Percentiles rank a stretch among this genome's conserved stretches.
Evolutionary conservation across 2,797 vertebrate species (phyloP).

Genomic region (Dermochelys coriacea): DNA sequence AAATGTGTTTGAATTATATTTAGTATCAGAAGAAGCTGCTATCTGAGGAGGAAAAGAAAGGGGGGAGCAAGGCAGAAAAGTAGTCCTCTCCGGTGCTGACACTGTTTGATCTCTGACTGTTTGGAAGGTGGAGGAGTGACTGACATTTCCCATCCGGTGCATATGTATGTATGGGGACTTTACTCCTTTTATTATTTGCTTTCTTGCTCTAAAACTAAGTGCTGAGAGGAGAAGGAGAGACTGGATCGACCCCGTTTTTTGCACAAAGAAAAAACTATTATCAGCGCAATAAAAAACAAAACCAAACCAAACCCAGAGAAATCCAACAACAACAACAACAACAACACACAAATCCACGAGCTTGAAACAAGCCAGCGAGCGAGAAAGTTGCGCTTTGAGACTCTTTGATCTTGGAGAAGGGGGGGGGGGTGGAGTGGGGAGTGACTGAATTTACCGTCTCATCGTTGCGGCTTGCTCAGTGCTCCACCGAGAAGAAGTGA

Average conservation of each 20-base stretch:
- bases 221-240: conserved; percentile 80
- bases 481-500: conserved; percentile 66
- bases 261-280: conserved; percentile 83
- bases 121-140: conserved; percentile 91
- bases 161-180: conserved; percentile 82
- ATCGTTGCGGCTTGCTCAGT: conserved; percentile 70
- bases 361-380: conserved; percentile 73
- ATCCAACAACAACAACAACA: conserved; percentile 61
- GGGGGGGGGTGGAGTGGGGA: conserved; percentile 78
- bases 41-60: conserved; percentile 76
- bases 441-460: conserved; percentile 86
- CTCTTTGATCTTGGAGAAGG: conserved; percentile 83
- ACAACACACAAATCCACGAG: conserved; percentile 77
- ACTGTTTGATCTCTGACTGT: conserved; percentile 89
- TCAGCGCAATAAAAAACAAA: conserved; percentile 76
- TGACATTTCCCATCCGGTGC: conserved; percentile 93
- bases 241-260: conserved; percentile 82
- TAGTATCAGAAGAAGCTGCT: conserved; percentile 79
- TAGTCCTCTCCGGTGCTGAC: conserved; percentile 86
- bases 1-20: conserved; percentile 77
- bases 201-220: conserved; percentile 83
- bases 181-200: conserved; percentile 82
- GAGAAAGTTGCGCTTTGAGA: conserved; percentile 86
- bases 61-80: conserved; percentile 83
- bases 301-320: not conserved